Evolutionary conservation across 2,888 invertebrate species (phyloP).

Genomic region (Ephialtes manifestator): DNA sequence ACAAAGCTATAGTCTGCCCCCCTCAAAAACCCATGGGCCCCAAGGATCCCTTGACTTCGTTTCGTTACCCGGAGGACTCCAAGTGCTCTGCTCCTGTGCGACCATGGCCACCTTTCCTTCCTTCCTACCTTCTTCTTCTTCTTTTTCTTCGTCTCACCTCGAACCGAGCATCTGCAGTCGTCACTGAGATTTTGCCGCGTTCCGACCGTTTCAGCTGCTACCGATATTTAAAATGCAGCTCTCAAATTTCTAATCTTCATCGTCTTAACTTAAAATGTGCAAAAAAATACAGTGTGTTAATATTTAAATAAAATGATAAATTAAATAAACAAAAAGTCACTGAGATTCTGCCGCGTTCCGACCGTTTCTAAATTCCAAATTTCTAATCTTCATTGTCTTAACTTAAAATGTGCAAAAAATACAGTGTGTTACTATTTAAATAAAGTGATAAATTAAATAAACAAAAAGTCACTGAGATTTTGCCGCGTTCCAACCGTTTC

Average conservation of each 20-base stretch:
- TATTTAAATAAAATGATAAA: background rate
- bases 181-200: slow-evolving; percentile 79
- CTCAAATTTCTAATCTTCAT: slow-evolving; percentile 24
- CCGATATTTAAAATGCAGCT: slow-evolving; percentile 13
- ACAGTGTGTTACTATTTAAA: background rate
- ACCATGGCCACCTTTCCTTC: slow-evolving; percentile 55
- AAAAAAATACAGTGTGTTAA: background rate
- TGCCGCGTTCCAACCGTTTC: slow-evolving; percentile 70
- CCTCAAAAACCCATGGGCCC: slow-evolving; percentile 55
- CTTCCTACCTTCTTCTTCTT: slow-evolving; percentile 44
- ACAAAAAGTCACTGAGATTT: slow-evolving; percentile 81
- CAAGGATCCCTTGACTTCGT: slow-evolving; percentile 82
- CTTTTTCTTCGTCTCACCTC: slow-evolving; percentile 56
- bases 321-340: too few species aligned
- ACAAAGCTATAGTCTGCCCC: slow-evolving; percentile 76
- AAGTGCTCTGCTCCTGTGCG: slow-evolving; percentile 54
- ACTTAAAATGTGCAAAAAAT: background rate
- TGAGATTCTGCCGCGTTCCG: slow-evolving; percentile 78
- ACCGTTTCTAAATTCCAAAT: slow-evolving; percentile 56
- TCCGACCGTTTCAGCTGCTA: slow-evolving; percentile 62
- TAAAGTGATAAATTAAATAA: background rate
- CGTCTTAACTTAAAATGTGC: background rate
- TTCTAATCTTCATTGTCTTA: background rate
- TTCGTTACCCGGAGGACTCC: slow-evolving; percentile 78
- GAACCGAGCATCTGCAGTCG: slow-evolving; percentile 81